These are phyloP conservation scores for Anolis sagrei DNA, from an alignment of 2,113 vertebrate species.

Conservation along the genomic window DNA sequence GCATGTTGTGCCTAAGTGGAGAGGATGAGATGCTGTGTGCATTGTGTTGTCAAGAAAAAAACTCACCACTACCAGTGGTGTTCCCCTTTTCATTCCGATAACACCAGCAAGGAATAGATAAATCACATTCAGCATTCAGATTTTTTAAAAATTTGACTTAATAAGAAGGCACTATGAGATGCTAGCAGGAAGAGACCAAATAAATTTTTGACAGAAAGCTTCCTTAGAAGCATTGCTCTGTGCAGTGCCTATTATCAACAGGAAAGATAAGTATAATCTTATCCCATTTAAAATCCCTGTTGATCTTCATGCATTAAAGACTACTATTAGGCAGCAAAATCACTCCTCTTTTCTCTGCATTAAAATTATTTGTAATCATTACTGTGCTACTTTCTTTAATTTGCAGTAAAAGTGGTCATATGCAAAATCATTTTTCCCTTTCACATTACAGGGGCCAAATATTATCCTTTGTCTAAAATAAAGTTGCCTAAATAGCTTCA, in stretches of 20 bases:
- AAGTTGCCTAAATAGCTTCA: not conserved
- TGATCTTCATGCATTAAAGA: slow-evolving; percentile 59
- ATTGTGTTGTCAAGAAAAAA: slow-evolving; percentile 66
- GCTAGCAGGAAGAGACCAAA: slow-evolving; percentile 59
- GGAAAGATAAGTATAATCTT: slow-evolving; percentile 52
- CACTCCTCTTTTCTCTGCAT: slow-evolving; percentile 48
- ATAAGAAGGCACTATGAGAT: slow-evolving; percentile 51
- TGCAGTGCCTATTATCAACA: slow-evolving; percentile 49
- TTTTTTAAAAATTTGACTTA: slow-evolving; percentile 49
- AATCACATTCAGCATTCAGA: slow-evolving; percentile 67
- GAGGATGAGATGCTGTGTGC: slow-evolving; percentile 58
- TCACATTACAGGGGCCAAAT: not conserved
- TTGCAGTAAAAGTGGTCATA: slow-evolving; percentile 51
- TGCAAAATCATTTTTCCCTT: slow-evolving; percentile 35
- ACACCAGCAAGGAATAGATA: slow-evolving; percentile 70
- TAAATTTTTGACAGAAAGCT: slow-evolving; percentile 57
- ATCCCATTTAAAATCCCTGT: slow-evolving; percentile 52
- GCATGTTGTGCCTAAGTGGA: slow-evolving; percentile 56
- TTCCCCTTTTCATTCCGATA: slow-evolving; percentile 63
- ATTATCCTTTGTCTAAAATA: not conserved
- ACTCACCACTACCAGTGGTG: slow-evolving; percentile 54
- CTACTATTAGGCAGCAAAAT: slow-evolving; percentile 40
- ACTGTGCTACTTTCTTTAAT: slow-evolving; percentile 49
- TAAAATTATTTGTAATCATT: slow-evolving; percentile 69
- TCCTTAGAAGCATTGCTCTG: slow-evolving; percentile 40